phyloP scores from a whole-genome alignment of 2,113 vertebrate species.

The Steatornis caripensis region DNA sequence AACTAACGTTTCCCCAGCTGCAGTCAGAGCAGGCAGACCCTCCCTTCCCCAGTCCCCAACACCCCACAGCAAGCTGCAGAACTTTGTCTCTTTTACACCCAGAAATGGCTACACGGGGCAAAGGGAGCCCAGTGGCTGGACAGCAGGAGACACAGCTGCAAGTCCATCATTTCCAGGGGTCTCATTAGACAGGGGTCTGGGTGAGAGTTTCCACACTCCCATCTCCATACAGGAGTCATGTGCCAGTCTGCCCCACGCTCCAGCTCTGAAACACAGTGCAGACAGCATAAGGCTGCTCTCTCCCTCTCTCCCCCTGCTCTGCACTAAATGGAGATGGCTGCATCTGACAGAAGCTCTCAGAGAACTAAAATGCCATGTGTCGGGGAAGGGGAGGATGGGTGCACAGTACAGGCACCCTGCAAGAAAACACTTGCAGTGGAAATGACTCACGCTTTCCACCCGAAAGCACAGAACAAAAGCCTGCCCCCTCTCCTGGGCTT shows the following conservation, averaged over 20 bases:
- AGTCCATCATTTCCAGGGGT: neutral
- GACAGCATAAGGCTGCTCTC: neutral
- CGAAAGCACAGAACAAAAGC: rapidly evolving
- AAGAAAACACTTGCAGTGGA: neutral
- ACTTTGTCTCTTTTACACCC: neutral
- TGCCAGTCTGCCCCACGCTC: rapidly evolving
- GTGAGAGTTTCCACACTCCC: neutral
- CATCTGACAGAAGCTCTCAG: neutral
- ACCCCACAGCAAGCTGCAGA: neutral
- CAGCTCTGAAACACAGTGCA: neutral
- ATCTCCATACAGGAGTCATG: neutral
- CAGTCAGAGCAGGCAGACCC: neutral
- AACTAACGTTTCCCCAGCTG: neutral
- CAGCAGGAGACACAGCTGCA: neutral
- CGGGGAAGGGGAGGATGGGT: neutral
- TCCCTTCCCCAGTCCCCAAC: neutral
- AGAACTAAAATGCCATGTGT: neutral
- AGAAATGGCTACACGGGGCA: neutral
- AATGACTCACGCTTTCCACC: neutral
- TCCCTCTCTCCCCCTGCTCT: neutral
- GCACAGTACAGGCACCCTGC: neutral
- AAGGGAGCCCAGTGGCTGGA: neutral
- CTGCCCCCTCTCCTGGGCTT: neutral
- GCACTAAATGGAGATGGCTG: neutral
- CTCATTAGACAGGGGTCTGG: rapidly evolving